Percentiles rank a stretch among this genome's conserved stretches.
Evolutionary conservation across 2,797 vertebrate genomes (phyloP).

Genomic region (Molothrus ater): DNA sequence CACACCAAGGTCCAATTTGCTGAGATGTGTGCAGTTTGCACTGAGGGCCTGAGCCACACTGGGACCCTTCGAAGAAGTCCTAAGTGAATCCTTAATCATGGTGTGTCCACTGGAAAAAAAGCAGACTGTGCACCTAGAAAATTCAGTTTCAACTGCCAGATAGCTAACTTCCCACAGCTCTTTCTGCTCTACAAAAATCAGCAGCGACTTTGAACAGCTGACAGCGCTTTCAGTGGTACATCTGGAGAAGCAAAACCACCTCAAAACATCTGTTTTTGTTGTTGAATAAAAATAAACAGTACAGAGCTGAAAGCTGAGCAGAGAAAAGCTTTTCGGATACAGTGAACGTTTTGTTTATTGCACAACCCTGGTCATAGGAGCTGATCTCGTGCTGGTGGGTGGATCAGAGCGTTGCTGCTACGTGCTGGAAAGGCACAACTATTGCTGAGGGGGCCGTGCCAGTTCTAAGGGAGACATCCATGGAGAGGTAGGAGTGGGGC

Average conservation of each 20-base stretch:
- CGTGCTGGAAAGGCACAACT: neutral
- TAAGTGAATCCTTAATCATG: neutral
- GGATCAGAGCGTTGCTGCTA: neutral
- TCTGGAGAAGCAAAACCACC: slow-evolving; percentile 54
- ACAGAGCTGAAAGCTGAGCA: slow-evolving; percentile 28
- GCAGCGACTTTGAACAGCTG: slow-evolving; percentile 51
- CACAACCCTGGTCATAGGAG: neutral
- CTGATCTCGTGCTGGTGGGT: neutral
- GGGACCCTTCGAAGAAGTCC: neutral
- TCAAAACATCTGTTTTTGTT: slow-evolving; percentile 68
- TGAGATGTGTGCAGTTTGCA: neutral
- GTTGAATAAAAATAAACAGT: slow-evolving; percentile 67
- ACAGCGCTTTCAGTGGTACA: slow-evolving; percentile 36
- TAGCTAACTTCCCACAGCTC: slow-evolving; percentile 19
- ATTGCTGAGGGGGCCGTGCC: accelerated
- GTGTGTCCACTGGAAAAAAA: neutral
- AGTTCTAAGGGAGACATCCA: neutral
- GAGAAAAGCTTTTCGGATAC: slow-evolving; percentile 15
- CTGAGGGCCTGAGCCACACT: neutral
- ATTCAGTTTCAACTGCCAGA: neutral
- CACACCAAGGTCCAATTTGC: neutral
- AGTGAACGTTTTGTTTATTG: slow-evolving; percentile 10
- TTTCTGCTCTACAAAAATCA: slow-evolving; percentile 39
- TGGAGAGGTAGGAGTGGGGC: neutral
- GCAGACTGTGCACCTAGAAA: neutral